Base-by-base conservation (phyloP, 2,888 invertebrate genomes). In the Icerya purchasi region DNA sequence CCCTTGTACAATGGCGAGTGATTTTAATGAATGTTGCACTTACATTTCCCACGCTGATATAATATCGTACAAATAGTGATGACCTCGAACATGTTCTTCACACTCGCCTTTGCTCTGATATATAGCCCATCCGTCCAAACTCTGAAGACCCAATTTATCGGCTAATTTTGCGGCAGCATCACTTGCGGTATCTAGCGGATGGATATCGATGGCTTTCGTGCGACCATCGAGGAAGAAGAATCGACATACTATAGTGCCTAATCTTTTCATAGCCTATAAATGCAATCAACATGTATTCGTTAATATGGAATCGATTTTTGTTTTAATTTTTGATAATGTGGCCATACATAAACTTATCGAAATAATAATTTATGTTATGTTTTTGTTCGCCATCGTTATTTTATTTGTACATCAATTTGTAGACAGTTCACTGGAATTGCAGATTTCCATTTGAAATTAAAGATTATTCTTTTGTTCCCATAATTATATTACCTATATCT, bases 171-270 rank as follows among this genome's bases (percentile, higher is more conserved):
- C 80, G 2, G 92, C 84, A 0, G 92, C 91, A 68, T 92, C 92
- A 22, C 85, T 83, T 0, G 91, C 91, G 2, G 92, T 92, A 70
- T 94, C 92, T 1, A 89, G 89, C 1, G 93, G 91, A 74, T 92
- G 91, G 22, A 94, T 87, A 71, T 92, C 91, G 63, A 94, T 88
- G 0, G 93, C 92, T 72, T 93, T 94, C 1, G 92, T 92, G 59
- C 92, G 81, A 0, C 92, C 91, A 72, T 94, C 93, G 70, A 94
- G 77, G 75, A 94, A 92, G 76, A 91, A 91, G 74, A 94, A 91
- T 55, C 89, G 80, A 70, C 91, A 92, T 0, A 93, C 90, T 65
- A 94, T 86, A 0, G 92, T 91, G 59, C 90, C 90, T 23, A 92
- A 76, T 54, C 89, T 79, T 66, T 86, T 80, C 86, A 91, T 90